Evolutionary conservation across 2,888 invertebrate species (phyloP).

Genomic region (Harpalus rufipes): DNA sequence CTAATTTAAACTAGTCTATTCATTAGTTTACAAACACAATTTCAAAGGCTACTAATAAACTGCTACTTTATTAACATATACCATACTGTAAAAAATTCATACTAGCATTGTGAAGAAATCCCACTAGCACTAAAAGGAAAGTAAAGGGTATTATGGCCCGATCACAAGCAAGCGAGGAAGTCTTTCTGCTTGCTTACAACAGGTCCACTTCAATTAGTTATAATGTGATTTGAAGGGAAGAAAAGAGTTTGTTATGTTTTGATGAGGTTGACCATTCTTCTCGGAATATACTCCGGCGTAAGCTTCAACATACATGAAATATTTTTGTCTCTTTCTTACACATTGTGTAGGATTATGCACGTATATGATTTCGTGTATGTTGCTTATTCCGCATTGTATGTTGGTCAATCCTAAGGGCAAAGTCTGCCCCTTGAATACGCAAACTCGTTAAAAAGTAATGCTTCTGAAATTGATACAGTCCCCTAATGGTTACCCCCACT

Average conservation of each 20-base stretch:
- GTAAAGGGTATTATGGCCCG: slow-evolving; percentile 9
- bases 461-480: slow-evolving; percentile 67
- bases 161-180: slow-evolving; percentile 36
- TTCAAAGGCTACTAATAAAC: slow-evolving; percentile 41
- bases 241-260: slow-evolving; percentile 77
- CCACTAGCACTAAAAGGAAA: slow-evolving; percentile 22
- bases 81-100: slow-evolving; percentile 25
- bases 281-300: slow-evolving; percentile 51
- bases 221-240: slow-evolving; percentile 76
- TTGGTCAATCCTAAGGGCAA: slow-evolving; percentile 39
- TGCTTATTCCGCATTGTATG: slow-evolving; percentile 68
- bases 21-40: slow-evolving; percentile 32
- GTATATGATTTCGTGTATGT: background rate
- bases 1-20: slow-evolving; percentile 34
- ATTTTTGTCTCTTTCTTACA: background rate
- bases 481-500: slow-evolving; percentile 50
- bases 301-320: slow-evolving; percentile 53
- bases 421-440: slow-evolving; percentile 69
- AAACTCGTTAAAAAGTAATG: slow-evolving; percentile 72
- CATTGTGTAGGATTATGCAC: background rate
- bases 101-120: slow-evolving; percentile 22
- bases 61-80: slow-evolving; percentile 37
- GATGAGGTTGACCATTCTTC: slow-evolving; percentile 76
- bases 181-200: slow-evolving; percentile 70
- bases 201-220: slow-evolving; percentile 76